Base-by-base conservation (phyloP, 2,888 invertebrate species). In the Stramonita haemastoma region DNA sequence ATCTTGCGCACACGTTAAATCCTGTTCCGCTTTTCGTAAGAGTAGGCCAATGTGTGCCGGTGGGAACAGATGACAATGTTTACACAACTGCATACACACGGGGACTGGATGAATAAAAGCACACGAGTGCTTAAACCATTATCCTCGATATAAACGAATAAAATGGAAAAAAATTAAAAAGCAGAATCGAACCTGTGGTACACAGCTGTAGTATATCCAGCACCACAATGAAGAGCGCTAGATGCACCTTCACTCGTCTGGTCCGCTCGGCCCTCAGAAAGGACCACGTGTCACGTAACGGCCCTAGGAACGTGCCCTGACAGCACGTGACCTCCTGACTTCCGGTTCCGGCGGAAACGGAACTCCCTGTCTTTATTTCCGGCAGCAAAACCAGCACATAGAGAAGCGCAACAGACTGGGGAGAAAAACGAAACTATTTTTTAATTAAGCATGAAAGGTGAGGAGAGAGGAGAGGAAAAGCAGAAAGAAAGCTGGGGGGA, bases 201-300 rank as follows among this genome's bases (percentile, higher is more conserved):
- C 91, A 91, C 2, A 94, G 86, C 91, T 92, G 92, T 32, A 93
- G 70, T 29, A 93, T 90, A 32, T 91, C 90, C 4, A 93, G 77
- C 8, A 93, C 91, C n/a, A 91, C 57, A 11, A 94, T 89, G 73
- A 92, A 89, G 17, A 93, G 89, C 56, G 90, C 84, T 15, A 94
- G 81, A 73, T 92, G 89, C 2, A 91, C 36, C 22, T 92, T 89
- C 22, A 91, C 90, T 32, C 91, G 90, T 77, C 90, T 90, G 8
- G 89, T 89, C 57, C 94, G 90, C 29, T 89, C 87, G 36, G 91
- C 90, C 79, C 90, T 92, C 19, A 94, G 91, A 91, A 93, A 94
- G 1, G 87, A 46, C 90, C 91, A 26, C 90, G 85, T 86, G 79
- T 91, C 91, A 70, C 86, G 87, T 19, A 86, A 17, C 0, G 87